Base-by-base conservation (phyloP, 2,113 vertebrate species). In the Corythornis madagascariensis region DNA sequence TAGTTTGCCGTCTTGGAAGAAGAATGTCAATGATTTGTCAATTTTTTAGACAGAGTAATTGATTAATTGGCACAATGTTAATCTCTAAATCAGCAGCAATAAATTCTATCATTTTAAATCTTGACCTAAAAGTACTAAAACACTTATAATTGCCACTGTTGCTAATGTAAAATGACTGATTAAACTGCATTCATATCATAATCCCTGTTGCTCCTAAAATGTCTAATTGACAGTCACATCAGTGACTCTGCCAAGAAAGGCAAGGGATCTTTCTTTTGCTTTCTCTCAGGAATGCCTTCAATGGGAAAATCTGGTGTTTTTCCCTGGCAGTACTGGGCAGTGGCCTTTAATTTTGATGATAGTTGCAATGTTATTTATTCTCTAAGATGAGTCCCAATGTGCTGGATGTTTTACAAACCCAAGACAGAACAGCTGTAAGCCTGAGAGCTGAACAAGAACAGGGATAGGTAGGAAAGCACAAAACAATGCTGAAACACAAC, bases 31-130 rank as follows among this genome's bases (percentile, higher is more conserved):
- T 97, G 95, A 97, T 97, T 95, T 96, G 95, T 98, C 97, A 97
- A 95, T 97, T 91, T 93, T 83, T 96, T 93, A 94, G 88, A 70
- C 33, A 26, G 64, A 96, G 89, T 95, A 97, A 96, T 86, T 97
- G 98, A 98, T 97, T 97, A 97, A 98, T 96, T 97, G 96, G 96
- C 97, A 97, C 94, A 74, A 48, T 83, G 92, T 88, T 97, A 95
- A 97, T 98, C 96, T 95, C 94, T 97, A 98, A 97, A 98, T 97
- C 96, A 94, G 97, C 56, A 92, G 91, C 83, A 95, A 98, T 96
- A 97, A 97, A 97, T 95, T 95, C 67, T 89, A 85, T 43, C 14
- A 88, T 95, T 97, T 96, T 96, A 86, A 97, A 94, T 97, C 91
- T 85, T 96, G 97, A 98, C 97, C 97, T 96, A 70, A 92, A 92